phyloP scores from a whole-genome alignment of 2,113 vertebrate species.

The Hippocampus barbouri region DNA sequence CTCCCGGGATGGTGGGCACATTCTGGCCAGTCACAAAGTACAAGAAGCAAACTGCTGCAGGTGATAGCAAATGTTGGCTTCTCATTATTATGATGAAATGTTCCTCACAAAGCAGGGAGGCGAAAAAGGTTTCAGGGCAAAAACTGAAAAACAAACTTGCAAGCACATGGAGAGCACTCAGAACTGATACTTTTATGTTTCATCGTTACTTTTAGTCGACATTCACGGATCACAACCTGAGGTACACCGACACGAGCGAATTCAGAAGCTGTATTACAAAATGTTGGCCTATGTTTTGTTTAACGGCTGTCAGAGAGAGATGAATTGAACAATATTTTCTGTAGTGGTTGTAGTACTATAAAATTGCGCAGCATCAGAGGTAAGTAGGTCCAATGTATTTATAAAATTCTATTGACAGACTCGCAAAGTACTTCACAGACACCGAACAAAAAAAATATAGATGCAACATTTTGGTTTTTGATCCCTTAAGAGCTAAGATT shows the following conservation, averaged over 20 bases:
- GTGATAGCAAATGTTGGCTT: slow-evolving; percentile 24
- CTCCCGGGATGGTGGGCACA: slow-evolving; percentile 33
- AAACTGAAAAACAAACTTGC: neutral
- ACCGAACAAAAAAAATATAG: neutral
- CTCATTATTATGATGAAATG: slow-evolving; percentile 14
- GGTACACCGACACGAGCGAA: neutral
- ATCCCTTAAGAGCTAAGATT: no score
- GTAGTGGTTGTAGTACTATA: neutral
- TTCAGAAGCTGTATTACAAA: no score
- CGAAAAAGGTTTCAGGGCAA: neutral
- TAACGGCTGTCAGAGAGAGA: neutral
- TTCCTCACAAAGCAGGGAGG: neutral
- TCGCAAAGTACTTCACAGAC: neutral
- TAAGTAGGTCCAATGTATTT: neutral
- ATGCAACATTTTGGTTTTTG: no score
- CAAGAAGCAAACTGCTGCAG: slow-evolving; percentile 32
- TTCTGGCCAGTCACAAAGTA: slow-evolving; percentile 20
- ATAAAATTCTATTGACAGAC: neutral
- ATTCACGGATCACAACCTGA: neutral
- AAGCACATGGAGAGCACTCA: neutral
- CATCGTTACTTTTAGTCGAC: neutral
- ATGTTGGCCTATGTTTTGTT: no score
- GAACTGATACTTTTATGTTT: no score
- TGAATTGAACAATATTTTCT: neutral
- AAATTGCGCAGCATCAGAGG: no score